Percentiles rank a stretch among this genome's conserved stretches.
phyloP scores from a whole-genome alignment of 2,113 vertebrate species.

The Coptodon rendalli region DNA sequence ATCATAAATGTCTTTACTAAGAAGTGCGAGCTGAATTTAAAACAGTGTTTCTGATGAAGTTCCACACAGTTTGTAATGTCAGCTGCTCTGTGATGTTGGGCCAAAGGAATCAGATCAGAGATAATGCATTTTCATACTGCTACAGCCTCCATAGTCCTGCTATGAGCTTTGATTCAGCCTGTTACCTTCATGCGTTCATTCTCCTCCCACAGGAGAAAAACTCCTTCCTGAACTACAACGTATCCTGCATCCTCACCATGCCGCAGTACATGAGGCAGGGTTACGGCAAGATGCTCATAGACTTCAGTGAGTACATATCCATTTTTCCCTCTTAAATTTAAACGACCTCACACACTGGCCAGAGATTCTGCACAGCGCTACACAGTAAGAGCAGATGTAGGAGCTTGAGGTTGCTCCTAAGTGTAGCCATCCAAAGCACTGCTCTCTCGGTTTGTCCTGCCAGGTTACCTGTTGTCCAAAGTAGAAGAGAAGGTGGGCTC shows the following conservation, averaged over 20 bases:
- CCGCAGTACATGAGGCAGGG: constrained; percentile 89
- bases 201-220: constrained; percentile 79
- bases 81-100: background rate
- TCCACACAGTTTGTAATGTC: background rate
- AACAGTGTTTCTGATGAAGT: accelerated
- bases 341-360: accelerated
- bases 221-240: constrained; percentile 88
- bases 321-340: background rate
- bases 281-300: constrained; percentile 88
- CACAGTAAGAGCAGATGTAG: background rate
- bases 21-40: background rate
- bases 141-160: background rate
- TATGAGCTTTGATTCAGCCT: background rate
- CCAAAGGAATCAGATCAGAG: background rate
- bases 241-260: constrained; percentile 87
- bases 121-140: background rate
- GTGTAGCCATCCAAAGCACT: background rate
- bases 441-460: background rate
- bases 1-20: background rate
- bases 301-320: constrained; percentile 81
- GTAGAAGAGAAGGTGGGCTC: constrained; percentile 89
- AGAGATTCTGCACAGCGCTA: background rate
- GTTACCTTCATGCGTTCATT: background rate
- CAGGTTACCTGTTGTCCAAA: constrained; percentile 87
- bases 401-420: background rate